Evolutionary conservation across 2,113 vertebrate species (phyloP).

Genomic region (Spermophilus dauricus): DNA sequence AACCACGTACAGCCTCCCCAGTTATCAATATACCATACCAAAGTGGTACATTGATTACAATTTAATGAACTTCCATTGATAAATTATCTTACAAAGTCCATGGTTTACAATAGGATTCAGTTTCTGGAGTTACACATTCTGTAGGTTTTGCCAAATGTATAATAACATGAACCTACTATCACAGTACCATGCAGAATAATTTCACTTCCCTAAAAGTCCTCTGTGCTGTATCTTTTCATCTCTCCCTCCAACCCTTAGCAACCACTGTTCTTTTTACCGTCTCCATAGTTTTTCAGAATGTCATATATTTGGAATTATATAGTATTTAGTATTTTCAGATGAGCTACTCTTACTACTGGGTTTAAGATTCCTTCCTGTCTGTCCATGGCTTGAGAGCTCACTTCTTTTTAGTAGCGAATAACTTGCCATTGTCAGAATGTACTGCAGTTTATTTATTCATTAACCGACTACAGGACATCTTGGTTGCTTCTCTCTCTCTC

Average conservation of each 20-base stretch:
- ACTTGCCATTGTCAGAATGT: background rate
- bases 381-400: background rate
- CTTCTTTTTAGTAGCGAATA: background rate
- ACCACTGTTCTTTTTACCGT: background rate
- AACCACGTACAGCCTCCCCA: too few relatives aligned
- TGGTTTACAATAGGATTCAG: background rate
- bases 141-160: background rate
- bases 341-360: background rate
- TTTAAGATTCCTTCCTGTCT: background rate
- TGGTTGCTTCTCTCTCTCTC: background rate
- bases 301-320: background rate
- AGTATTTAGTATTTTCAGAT: background rate
- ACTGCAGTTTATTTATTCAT: background rate
- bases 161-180: background rate
- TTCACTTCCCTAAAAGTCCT: background rate
- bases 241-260: background rate
- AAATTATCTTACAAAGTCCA: background rate
- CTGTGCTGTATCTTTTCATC: background rate
- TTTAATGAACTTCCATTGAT: background rate
- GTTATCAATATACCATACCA: background rate
- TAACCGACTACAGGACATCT: background rate
- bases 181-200: background rate
- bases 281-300: background rate
- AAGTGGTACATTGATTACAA: background rate
- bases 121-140: background rate